Base-by-base conservation (phyloP, 2,888 invertebrate genomes). In the Amitus sp. region DNA sequence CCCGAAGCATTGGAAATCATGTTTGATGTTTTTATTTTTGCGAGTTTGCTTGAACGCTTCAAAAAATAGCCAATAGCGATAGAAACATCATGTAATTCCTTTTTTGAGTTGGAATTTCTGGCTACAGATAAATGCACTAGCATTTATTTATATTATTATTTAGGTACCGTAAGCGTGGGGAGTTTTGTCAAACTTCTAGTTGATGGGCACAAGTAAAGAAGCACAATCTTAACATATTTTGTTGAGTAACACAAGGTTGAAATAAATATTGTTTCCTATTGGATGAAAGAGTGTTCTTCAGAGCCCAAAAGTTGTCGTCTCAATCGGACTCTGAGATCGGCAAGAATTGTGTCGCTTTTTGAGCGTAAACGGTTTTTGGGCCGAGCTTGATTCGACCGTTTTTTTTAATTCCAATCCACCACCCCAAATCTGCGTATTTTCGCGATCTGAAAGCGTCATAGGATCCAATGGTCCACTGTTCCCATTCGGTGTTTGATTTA, bases 331-430 rank as follows among this genome's bases (percentile, higher is more conserved):
- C 52, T 40, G 71, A 62, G n/a, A 84, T 74, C 0, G 87, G 85
- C 52, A 87, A 75, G 76, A 88, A 88, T 69, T 85, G 84, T 50
- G 86, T 84, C 1, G 88, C 86, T 71, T 86, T 87, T 70, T 88
- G 88, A 18, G 85, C 85, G 77, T 83, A 85, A 27, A 75, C 82
- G 1, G 88, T 88, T 71, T 84, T 84, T 9, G 83, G 76, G 1
- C 87, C 88, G 6, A 82, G 81, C 72, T 88, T 88, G 17, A 84
- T 81, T 68, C 85, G 85, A 18, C 88, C 88, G n/a, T 85, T 86
- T 68, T 85, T 86, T 67, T 88, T 88, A 42, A 88, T 83, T 1
- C 85, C 88, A 33, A 88, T 79, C 77, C 86, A 88, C 87, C 88
- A 88, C 10, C 87, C 87, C 9, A 84, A 72, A 65, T 86, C 85